Percentiles rank a stretch among this genome's conserved stretches.
phyloP scores from a whole-genome alignment of 2,888 invertebrate genomes.

The Polydrusus cervinus region DNA sequence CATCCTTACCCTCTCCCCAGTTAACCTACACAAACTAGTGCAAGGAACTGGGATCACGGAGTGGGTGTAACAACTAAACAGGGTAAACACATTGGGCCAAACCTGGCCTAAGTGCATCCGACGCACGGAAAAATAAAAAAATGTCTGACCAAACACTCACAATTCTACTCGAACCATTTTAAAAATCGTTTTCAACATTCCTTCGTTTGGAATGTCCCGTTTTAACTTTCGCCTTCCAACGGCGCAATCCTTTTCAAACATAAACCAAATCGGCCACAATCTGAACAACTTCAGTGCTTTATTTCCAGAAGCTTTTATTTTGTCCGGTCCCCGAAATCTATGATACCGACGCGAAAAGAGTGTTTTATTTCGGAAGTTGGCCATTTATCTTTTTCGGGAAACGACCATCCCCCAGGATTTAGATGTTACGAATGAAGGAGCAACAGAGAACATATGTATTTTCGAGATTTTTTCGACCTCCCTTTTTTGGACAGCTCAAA shows the following conservation, averaged over 20 bases:
- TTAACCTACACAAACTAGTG: too few relatives aligned
- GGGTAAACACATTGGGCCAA: too few relatives aligned
- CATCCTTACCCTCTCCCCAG: too few relatives aligned
- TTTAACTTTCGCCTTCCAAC: background rate
- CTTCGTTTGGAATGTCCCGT: too few relatives aligned
- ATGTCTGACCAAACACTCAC: too few relatives aligned
- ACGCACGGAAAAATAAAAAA: too few relatives aligned
- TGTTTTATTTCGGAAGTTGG: constrained; percentile 45
- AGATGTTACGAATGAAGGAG: constrained; percentile 51
- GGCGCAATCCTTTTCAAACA: constrained; percentile 3
- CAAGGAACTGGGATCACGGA: too few relatives aligned
- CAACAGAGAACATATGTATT: constrained; percentile 51
- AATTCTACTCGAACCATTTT: too few relatives aligned
- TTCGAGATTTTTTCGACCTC: constrained; percentile 28
- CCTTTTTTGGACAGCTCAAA: constrained; percentile 3
- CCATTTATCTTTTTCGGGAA: constrained; percentile 29
- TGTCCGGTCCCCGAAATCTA: constrained; percentile 35
- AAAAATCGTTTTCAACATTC: too few relatives aligned
- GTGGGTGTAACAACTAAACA: too few relatives aligned
- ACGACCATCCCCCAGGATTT: constrained; percentile 42
- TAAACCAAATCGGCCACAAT: constrained; percentile 9
- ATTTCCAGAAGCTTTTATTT: constrained; percentile 40
- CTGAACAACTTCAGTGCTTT: constrained; percentile 15
- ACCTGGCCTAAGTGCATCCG: too few relatives aligned
- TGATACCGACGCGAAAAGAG: constrained; percentile 41